These are phyloP conservation scores for Boulengeromyrus knoepffleri DNA, from an alignment of 2,113 vertebrate species.

Conservation along the genomic window DNA sequence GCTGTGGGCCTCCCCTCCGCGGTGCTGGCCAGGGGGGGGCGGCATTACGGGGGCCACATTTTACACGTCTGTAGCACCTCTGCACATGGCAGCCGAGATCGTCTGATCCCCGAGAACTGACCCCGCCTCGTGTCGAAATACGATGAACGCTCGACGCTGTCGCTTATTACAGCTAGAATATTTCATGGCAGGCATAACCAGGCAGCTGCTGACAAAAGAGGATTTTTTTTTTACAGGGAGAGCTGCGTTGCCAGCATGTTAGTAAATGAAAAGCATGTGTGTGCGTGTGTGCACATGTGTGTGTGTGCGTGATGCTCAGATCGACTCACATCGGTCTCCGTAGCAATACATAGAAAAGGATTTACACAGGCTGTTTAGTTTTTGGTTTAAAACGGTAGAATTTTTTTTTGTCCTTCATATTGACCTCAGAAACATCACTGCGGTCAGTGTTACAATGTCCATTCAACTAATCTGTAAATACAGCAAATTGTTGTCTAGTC, in stretches of 20 bases:
- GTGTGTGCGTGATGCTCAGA: slow-evolving; percentile 3
- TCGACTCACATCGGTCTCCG: neutral
- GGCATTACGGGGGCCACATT: neutral
- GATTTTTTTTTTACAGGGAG: slow-evolving; percentile 25
- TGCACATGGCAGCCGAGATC: neutral
- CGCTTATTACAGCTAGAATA: neutral
- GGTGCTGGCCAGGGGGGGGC: neutral
- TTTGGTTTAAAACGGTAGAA: neutral
- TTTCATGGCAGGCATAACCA: slow-evolving; percentile 30
- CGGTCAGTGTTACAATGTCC: neutral
- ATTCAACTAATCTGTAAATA: neutral
- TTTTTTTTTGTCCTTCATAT: neutral
- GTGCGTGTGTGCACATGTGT: neutral
- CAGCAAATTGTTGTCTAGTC: neutral
- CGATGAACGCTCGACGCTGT: neutral
- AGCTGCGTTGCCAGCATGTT: slow-evolving; percentile 33
- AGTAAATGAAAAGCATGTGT: slow-evolving; percentile 49
- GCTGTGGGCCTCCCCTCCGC: neutral
- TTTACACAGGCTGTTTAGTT: neutral
- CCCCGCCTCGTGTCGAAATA: neutral
- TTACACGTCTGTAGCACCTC: neutral
- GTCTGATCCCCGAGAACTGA: neutral
- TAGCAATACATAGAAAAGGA: neutral
- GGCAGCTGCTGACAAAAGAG: slow-evolving; percentile 37
- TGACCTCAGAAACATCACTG: neutral